phyloP scores from a whole-genome alignment of 2,888 invertebrate genomes.

The Neoscelio sp. region DNA sequence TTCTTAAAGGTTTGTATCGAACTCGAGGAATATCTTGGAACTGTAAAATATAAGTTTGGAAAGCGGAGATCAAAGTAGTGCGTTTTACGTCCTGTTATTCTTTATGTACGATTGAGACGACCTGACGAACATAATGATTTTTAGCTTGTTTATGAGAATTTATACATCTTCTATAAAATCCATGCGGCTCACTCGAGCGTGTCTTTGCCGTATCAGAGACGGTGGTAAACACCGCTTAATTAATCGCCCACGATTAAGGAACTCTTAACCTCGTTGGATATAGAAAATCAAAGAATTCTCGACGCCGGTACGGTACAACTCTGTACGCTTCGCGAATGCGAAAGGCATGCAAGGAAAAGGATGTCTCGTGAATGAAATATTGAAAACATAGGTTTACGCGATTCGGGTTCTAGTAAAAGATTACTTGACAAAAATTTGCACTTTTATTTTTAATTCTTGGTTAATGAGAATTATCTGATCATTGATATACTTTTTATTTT shows the following conservation, averaged over 20 bases:
- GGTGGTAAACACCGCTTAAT: constrained; percentile 28
- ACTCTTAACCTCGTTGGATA: constrained; percentile 20
- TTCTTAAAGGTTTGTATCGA: no score
- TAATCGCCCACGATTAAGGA: constrained; percentile 42
- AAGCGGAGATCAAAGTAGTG: no score
- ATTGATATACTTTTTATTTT: no score
- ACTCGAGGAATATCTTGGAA: no score
- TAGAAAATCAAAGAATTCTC: constrained; percentile 29
- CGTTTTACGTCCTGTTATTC: no score
- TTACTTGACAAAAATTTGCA: neutral
- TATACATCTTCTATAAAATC: neutral
- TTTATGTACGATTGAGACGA: no score
- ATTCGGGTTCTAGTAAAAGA: no score
- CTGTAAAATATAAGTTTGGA: no score
- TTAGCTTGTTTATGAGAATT: constrained; percentile 1
- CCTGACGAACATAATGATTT: no score
- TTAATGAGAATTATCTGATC: no score
- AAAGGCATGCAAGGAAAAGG: constrained; percentile 23
- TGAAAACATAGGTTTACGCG: constrained; percentile 1
- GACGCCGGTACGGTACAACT: constrained; percentile 21
- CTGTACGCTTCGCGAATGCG: constrained; percentile 7
- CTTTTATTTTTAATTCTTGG: no score
- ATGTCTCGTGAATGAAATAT: constrained; percentile 26
- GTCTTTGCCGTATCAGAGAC: constrained; percentile 3
- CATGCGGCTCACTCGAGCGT: constrained; percentile 4